Evolutionary conservation across 2,797 vertebrate genomes (phyloP), one percentile per base, ranked within the genome.

Genomic region (Cynopterus sphinx): DNA sequence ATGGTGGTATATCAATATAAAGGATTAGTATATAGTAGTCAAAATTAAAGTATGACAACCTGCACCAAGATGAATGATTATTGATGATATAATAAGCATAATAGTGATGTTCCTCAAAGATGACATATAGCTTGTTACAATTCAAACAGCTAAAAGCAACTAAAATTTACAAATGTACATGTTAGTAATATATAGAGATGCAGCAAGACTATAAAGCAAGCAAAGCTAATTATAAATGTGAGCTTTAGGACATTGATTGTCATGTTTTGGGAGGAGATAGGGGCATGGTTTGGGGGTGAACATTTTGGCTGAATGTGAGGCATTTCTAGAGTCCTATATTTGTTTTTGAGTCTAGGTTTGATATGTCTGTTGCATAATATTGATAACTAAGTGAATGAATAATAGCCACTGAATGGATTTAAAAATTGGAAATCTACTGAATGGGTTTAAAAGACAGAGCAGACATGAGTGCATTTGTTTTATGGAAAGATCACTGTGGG

Each of bases 271-370:
- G 4, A 22, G 11, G 31, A 65, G 3, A 46, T 0, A 33, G 3
- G 17, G 21, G 5, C 6, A 83, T 65, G 31, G 2, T 5, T 5
- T 77, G 4, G 0, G 12, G 12, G 7, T 82, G 22, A 91, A 65
- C 9, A 84, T 81, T 92, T 85, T 92, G 39, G 59, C 26, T 71
- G 13, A 57, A 49, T 55, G 1, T 77, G 16, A 43, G 3, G 31
- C 51, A 79, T 84, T 36, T n/a, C 8, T 11, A 46, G n/a, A 28
- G 19, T 51, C 13, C 39, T 85, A n/a, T 21, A 33, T 77, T 59
- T 94, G 12, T 39, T 94, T 92, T 92, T 77, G 11, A 3, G 13
- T 71, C 19, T 87, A 49, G 7, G 9, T 74, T 92, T 86, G 15
- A n/a, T 73, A 9, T 86, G n/a, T 81, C 8, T 82, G 0, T 87